Evolutionary conservation across 2,888 invertebrate genomes (phyloP).

Genomic region (Bhutanitis thaidina): DNA sequence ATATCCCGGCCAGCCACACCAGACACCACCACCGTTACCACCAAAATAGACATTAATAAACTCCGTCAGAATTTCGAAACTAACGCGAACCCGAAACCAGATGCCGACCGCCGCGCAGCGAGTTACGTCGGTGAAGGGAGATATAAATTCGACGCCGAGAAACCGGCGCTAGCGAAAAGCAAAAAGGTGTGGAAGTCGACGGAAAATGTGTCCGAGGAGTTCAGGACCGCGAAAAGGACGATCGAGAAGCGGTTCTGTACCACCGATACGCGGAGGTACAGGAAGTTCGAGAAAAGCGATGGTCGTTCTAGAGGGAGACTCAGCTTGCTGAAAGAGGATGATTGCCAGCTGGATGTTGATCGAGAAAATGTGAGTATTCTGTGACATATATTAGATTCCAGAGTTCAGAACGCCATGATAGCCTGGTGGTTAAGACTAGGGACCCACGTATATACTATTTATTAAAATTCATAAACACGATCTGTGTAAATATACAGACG

Average conservation of each 20-base stretch:
- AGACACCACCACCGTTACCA: conserved; percentile 24
- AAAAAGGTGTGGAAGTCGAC: conserved; percentile 37
- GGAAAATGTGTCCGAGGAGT: conserved; percentile 37
- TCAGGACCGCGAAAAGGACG: conserved; percentile 26
- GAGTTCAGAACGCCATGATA: too few relatives aligned
- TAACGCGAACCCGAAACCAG: conserved; percentile 17
- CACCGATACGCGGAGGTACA: conserved; percentile 44
- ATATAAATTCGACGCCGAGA: conserved; percentile 21
- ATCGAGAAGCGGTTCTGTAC: conserved; percentile 42
- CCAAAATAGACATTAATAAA: conserved; percentile 52
- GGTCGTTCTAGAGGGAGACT: conserved; percentile 22
- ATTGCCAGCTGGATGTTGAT: conserved; percentile 56
- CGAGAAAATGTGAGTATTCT: conserved; percentile 64
- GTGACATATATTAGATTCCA: neutral
- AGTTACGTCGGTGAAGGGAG: conserved; percentile 24
- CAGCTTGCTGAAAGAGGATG: conserved; percentile 46
- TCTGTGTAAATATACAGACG: too few relatives aligned
- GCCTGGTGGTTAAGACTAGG: too few relatives aligned
- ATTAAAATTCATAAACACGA: too few relatives aligned
- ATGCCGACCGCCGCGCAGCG: conserved; percentile 31
- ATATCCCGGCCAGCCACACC: conserved; percentile 37
- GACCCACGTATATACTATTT: too few relatives aligned
- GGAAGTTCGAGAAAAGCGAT: conserved; percentile 30
- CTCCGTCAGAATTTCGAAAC: conserved; percentile 55
- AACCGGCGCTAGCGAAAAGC: conserved; percentile 35